phyloP scores from a whole-genome alignment of 1,140 invertebrate genomes.

The Ruditapes philippinarum region DNA sequence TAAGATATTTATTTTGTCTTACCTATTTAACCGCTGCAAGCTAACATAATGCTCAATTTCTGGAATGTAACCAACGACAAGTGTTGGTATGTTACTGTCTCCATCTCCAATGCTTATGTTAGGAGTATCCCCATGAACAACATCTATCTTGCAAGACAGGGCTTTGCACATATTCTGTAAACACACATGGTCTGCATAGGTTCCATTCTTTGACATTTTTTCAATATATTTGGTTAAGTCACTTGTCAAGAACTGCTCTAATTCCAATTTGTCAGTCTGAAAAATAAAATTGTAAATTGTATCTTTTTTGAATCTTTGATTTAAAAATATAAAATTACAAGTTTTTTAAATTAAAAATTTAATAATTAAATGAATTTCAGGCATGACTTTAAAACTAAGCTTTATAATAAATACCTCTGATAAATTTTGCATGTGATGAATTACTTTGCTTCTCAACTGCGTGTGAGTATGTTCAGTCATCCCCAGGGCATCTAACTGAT shows the following conservation, averaged over 20 bases:
- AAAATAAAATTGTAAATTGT: neutral
- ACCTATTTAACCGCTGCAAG: neutral
- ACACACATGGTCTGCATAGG: constrained; percentile 48
- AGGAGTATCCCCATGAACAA: constrained; percentile 2
- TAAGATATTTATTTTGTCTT: neutral
- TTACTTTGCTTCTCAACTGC: neutral
- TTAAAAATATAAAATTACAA: neutral
- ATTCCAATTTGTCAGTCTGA: constrained; percentile 16
- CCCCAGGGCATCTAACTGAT: constrained; percentile 11
- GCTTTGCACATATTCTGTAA: constrained; percentile 15
- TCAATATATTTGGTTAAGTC: neutral
- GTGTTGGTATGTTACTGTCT: neutral
- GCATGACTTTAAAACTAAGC: neutral
- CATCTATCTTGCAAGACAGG: neutral
- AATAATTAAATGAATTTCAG: too few species aligned
- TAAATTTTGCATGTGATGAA: constrained; percentile 10
- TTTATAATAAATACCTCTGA: constrained; percentile 1
- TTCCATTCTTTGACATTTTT: constrained; percentile 17
- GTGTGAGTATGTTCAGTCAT: neutral
- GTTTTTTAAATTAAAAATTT: too few species aligned
- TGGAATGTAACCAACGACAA: constrained; percentile 31
- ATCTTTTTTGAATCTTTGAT: neutral
- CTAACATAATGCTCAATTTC: constrained; percentile 29
- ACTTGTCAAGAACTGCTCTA: neutral
- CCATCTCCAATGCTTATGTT: neutral